Base-by-base conservation (phyloP, 2,888 invertebrate species). In the Drosophila paranaensis region DNA sequence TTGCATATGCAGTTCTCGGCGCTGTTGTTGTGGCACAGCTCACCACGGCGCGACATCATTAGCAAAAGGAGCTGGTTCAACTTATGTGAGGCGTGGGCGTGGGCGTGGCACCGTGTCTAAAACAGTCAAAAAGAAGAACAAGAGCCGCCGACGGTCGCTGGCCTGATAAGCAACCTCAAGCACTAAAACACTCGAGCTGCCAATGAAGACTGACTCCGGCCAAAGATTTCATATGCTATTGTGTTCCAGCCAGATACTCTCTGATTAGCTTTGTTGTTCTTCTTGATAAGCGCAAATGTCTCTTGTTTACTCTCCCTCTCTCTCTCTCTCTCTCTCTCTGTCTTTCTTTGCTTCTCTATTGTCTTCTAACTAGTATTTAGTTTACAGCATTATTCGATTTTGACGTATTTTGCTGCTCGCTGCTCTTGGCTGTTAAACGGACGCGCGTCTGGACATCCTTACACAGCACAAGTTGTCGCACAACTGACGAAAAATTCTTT, bases 391-490 rank as follows among this genome's bases (percentile, higher is more conserved):
- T 64, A 63, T 75, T 40, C 73, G 54, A 79, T 79, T 35, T 50
- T 75, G 79, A 70, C 76, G 45, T 78, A 63, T 77, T 57, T n/a
- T 40, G 62, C 58, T 69, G 55, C 30, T 56, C 62, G 57, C 48
- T 69, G 46, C 46, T 68, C 33, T 53, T 74, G 58, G 62, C 50
- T 71, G 73, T 43, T 76, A 76, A 82, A 76, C 90, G 88, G 90
- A 91, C 91, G 90, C 91, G 91, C 92, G 94, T 94, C 91, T 93
- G 92, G 90, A 90, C 91, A 86, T 91, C 91, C 88, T 90, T 82
- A 91, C 94, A 90, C 91, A 94, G 94, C 94, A 94, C 93, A 94
- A 93, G 94, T 93, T 94, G 94, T 94, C 94, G 94, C 94, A 94
- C 93, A 94, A 95, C 95, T 95, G 91, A 92, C 63, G 72, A 85